Conservation (phyloP, 1,140 invertebrate genomes). For the Onthophagus taurus region DNA sequence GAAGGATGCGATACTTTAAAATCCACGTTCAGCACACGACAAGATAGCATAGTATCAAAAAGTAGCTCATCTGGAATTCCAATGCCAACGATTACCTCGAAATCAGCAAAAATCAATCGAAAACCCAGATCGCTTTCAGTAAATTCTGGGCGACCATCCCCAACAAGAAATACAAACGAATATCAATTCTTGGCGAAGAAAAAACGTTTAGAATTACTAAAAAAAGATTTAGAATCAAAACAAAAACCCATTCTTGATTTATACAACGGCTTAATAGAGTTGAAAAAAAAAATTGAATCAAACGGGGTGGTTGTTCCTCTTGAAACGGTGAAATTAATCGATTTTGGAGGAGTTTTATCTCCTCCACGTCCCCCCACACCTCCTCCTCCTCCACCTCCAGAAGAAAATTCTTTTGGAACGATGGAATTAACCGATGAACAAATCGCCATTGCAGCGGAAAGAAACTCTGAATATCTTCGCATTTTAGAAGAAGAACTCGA, state of each 20-base stretch:
- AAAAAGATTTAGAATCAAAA: slow-evolving; percentile 28
- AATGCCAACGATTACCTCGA: slow-evolving; percentile 3
- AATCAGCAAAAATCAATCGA: slow-evolving; percentile 2
- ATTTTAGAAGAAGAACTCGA: slow-evolving; percentile 1
- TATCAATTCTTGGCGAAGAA: slow-evolving; percentile 33
- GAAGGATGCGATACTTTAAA: no score
- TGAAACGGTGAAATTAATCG: slow-evolving; percentile 4
- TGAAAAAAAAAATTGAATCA: slow-evolving; percentile 31
- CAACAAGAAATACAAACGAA: no score
- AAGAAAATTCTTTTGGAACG: background rate
- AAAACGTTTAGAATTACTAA: slow-evolving; percentile 22
- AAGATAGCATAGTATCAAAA: slow-evolving; percentile 3
- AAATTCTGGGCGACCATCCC: slow-evolving; percentile 19
- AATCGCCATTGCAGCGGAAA: background rate
- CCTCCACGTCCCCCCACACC: background rate
- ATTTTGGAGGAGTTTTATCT: background rate
- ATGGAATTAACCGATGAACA: background rate
- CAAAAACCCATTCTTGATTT: slow-evolving; percentile 29
- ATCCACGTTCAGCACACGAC: background rate
- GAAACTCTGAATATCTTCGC: background rate
- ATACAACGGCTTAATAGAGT: slow-evolving; percentile 24
- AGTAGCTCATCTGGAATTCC: slow-evolving; percentile 7
- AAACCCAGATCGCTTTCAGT: background rate
- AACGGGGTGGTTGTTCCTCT: slow-evolving; percentile 20
- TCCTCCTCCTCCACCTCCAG: background rate